Conservation (phyloP, 2,113 vertebrate species). For the Rhizomys pruinosus region DNA sequence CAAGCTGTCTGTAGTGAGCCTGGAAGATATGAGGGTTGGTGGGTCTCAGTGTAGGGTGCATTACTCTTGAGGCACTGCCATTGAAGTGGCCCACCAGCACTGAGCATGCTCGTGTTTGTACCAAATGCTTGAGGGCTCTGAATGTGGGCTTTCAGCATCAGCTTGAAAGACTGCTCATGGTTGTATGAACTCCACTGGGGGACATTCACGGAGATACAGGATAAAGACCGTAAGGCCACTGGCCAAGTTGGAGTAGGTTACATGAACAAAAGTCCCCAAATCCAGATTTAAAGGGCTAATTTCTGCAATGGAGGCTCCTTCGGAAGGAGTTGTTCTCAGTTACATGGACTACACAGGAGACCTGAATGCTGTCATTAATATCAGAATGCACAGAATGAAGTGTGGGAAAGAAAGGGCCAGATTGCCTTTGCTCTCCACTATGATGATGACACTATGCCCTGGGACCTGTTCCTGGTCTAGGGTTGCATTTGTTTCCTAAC, state of each 20-base stretch:
- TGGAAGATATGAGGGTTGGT: background rate
- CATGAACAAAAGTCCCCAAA: slow-evolving; percentile 47
- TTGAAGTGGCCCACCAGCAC: slow-evolving; percentile 77
- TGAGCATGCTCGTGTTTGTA: background rate
- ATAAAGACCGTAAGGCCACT: slow-evolving; percentile 86
- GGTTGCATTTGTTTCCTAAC: slow-evolving; percentile 64
- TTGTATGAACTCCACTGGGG: slow-evolving; percentile 45
- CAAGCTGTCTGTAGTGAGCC: background rate
- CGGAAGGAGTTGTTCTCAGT: slow-evolving; percentile 65
- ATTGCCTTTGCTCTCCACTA: slow-evolving; percentile 82
- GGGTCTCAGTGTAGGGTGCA: slow-evolving; percentile 72
- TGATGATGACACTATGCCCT: slow-evolving; percentile 86
- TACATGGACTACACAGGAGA: slow-evolving; percentile 54
- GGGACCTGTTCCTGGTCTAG: slow-evolving; percentile 84
- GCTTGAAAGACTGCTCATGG: slow-evolving; percentile 25
- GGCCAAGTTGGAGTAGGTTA: slow-evolving; percentile 81
- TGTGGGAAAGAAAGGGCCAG: slow-evolving; percentile 77
- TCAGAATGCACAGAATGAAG: slow-evolving; percentile 77
- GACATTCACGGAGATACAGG: slow-evolving; percentile 76
- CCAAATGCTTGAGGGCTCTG: background rate
- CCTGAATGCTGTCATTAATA: slow-evolving; percentile 82
- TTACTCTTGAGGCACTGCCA: slow-evolving; percentile 83
- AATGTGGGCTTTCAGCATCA: background rate
- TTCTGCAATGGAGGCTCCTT: background rate
- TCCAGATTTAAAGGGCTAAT: slow-evolving; percentile 26